phyloP scores from a whole-genome alignment of 1,140 invertebrate genomes.

The Campodea augens region DNA sequence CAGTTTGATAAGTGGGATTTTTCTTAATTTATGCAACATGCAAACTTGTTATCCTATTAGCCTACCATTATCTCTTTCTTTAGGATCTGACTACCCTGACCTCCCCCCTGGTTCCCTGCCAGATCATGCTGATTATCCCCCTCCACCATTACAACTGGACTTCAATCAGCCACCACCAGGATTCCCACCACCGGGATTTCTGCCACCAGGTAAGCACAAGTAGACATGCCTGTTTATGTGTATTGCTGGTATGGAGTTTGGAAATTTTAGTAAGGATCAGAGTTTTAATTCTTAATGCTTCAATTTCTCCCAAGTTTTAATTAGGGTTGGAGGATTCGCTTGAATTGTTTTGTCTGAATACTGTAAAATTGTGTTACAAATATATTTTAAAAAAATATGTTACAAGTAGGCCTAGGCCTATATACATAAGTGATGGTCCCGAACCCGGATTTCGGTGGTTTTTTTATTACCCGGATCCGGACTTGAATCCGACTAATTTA shows the following conservation, averaged over 20 bases:
- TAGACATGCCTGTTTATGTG: no score
- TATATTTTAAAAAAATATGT: neutral
- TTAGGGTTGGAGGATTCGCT: conserved; percentile 26
- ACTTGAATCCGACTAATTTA: no score
- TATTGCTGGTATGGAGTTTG: no score
- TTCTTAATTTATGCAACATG: neutral
- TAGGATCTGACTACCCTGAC: no score
- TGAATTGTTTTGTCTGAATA: conserved; percentile 25
- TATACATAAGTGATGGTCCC: no score
- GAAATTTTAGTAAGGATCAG: no score
- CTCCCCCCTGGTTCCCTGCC: no score
- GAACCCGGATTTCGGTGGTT: no score
- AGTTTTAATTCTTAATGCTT: neutral
- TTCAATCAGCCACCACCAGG: conserved; percentile 35
- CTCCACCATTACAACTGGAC: conserved; percentile 19
- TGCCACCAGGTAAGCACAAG: conserved; percentile 14
- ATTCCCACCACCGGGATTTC: conserved; percentile 21
- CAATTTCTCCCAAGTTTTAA: neutral
- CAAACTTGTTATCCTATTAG: neutral
- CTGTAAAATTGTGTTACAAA: neutral
- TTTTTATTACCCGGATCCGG: no score
- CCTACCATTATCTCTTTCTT: no score
- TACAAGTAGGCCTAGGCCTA: no score
- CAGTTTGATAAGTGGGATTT: neutral
- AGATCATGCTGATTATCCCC: neutral